These are phyloP conservation scores for Benitochromis conjunctus DNA, from an alignment of 2,113 vertebrate genomes.

Conservation along the genomic window DNA sequence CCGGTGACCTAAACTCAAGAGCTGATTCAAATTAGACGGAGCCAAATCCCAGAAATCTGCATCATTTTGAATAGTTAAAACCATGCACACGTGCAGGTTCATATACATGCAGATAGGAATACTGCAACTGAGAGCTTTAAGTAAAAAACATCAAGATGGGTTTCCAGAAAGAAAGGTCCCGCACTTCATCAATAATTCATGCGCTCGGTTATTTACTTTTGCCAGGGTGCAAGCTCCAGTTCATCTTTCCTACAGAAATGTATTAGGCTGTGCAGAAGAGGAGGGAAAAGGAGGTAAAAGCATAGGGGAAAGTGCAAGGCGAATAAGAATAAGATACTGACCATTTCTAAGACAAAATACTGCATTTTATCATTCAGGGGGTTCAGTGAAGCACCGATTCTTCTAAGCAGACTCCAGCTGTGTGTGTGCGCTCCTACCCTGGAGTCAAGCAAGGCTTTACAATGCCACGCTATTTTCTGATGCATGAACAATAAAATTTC, in stretches of 20 bases:
- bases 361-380: conserved; percentile 22
- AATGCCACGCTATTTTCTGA: conserved; percentile 15
- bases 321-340: conserved; percentile 21
- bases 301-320: not conserved
- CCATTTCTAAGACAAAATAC: conserved; percentile 35
- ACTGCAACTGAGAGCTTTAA: conserved; percentile 28
- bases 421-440: not conserved
- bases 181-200: conserved; percentile 66
- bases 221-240: conserved; percentile 31
- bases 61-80: conserved; percentile 14
- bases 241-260: conserved; percentile 43
- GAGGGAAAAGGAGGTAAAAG: not conserved
- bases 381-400: not conserved
- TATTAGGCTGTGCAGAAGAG: conserved; percentile 1
- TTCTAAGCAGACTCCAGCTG: conserved; percentile 1
- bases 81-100: not conserved
- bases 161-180: conserved; percentile 34
- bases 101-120: conserved; percentile 3
- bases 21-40: conserved; percentile 14
- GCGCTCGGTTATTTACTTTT: conserved; percentile 60
- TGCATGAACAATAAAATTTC: conserved; percentile 37
- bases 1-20: not conserved
- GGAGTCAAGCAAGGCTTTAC: not conserved
- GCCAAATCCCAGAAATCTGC: conserved; percentile 2
- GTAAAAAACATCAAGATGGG: conserved; percentile 40